phyloP scores from a whole-genome alignment of 1,140 invertebrate genomes.

The Drosophila lacertosa region DNA sequence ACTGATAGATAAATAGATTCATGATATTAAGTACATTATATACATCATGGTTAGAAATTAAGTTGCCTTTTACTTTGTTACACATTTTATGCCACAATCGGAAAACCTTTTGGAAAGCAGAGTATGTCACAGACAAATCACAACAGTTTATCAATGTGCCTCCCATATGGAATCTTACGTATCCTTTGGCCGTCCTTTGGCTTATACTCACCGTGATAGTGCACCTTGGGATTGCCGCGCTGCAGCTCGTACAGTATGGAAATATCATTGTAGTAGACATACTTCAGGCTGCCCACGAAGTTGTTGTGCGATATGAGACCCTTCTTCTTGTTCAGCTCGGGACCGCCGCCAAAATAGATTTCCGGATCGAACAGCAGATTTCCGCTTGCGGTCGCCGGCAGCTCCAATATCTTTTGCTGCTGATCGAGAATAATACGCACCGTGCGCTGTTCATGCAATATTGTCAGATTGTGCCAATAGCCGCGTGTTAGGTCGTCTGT shows the following conservation, averaged over 20 bases:
- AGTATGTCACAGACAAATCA: conserved; percentile 34
- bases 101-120: conserved; percentile 2
- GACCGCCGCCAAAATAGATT: conserved; percentile 95
- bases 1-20: too few relatives aligned
- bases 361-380: conserved; percentile 96
- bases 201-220: conserved; percentile 87
- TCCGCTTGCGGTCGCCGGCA: conserved; percentile 88
- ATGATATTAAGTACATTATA: too few relatives aligned
- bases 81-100: too few relatives aligned
- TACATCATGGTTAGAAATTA: too few relatives aligned
- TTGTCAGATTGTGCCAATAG: conserved; percentile 95
- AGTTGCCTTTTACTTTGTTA: too few relatives aligned
- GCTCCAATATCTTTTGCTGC: conserved; percentile 87
- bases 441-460: conserved; percentile 90
- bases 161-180: conserved; percentile 18
- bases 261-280: conserved; percentile 96
- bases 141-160: conserved; percentile 2
- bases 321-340: conserved; percentile 91
- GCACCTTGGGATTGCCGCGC: conserved; percentile 91
- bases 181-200: background rate
- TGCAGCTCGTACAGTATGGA: conserved; percentile 95
- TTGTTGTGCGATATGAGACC: conserved; percentile 90
- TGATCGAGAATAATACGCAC: conserved; percentile 91
- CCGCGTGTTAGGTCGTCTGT: conserved; percentile 89
- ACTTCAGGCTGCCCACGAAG: conserved; percentile 94